phyloP scores from a whole-genome alignment of 2,888 invertebrate species.

The Pasiphila rectangulata region DNA sequence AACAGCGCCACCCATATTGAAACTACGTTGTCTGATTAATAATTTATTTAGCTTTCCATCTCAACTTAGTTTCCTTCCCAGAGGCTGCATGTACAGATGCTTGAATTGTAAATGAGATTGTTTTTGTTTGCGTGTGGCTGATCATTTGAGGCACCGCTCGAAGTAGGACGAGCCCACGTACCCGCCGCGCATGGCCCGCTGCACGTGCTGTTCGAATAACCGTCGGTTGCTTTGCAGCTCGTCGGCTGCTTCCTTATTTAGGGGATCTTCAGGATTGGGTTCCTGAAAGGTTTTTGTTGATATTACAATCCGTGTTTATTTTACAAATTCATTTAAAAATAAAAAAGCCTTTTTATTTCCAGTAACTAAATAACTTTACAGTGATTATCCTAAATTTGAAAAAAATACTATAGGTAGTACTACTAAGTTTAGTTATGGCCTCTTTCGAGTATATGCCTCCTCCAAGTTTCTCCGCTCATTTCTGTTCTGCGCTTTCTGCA shows the following conservation, averaged over 20 bases:
- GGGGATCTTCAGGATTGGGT: constrained; percentile 98
- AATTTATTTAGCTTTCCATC: constrained; percentile 26
- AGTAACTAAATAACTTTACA: too few species aligned
- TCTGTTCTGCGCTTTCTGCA: too few species aligned
- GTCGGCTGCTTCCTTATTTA: constrained; percentile 99
- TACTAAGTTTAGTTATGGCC: too few species aligned
- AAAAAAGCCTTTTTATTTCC: too few species aligned
- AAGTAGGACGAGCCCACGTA: constrained; percentile 97
- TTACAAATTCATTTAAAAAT: too few species aligned
- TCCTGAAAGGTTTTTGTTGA: constrained; percentile 82
- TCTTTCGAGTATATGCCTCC: too few species aligned
- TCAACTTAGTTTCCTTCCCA: constrained; percentile 16
- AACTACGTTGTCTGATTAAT: constrained; percentile 24
- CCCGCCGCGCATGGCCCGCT: constrained; percentile 97
- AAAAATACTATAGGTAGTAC: too few species aligned
- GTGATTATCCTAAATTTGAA: too few species aligned
- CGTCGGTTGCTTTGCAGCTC: constrained; percentile 96
- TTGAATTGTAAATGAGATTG: constrained; percentile 65
- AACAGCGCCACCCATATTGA: too few species aligned
- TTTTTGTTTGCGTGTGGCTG: constrained; percentile 61
- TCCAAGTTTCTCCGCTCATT: too few species aligned
- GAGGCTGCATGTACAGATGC: constrained; percentile 33
- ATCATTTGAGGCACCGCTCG: constrained; percentile 97
- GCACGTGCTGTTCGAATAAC: constrained; percentile 97
- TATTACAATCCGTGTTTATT: constrained; percentile 1